These are phyloP conservation scores for Simalia tracyae DNA, from an alignment of 2,797 vertebrate genomes.

Conservation along the genomic window DNA sequence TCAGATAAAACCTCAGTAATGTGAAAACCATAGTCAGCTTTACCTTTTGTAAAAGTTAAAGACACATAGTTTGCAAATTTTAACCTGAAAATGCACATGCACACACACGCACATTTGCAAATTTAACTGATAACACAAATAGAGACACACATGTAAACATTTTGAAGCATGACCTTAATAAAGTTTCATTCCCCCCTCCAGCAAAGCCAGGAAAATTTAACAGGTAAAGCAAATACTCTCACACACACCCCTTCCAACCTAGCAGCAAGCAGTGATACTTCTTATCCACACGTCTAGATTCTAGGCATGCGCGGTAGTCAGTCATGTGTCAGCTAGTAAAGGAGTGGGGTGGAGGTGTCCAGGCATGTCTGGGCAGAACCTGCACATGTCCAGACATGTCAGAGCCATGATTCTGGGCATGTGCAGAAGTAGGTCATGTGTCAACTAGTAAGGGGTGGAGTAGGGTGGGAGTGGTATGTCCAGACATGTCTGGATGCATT, in stretches of 20 bases:
- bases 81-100: not conserved
- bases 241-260: not conserved
- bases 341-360: not conserved
- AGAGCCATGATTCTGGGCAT: not conserved
- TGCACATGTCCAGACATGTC: not conserved
- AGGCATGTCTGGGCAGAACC: not conserved
- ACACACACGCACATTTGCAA: not conserved
- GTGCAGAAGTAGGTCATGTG: not conserved
- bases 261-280: not conserved
- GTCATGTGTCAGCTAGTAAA: not conserved
- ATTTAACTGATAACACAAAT: not conserved
- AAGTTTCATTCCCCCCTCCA: not conserved
- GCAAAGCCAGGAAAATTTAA: not conserved
- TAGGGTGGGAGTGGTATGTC: not conserved
- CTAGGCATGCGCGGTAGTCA: not conserved
- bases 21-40: no score
- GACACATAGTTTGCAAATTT: not conserved
- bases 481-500: not conserved
- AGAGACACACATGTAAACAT: not conserved
- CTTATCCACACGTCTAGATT: not conserved
- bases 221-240: not conserved
- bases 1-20: no score
- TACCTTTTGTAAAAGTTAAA: no score
- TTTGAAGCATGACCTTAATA: not conserved
- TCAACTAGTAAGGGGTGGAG: not conserved